Conservation (phyloP, 2,113 vertebrate species). For the Seriola dumerili region DNA sequence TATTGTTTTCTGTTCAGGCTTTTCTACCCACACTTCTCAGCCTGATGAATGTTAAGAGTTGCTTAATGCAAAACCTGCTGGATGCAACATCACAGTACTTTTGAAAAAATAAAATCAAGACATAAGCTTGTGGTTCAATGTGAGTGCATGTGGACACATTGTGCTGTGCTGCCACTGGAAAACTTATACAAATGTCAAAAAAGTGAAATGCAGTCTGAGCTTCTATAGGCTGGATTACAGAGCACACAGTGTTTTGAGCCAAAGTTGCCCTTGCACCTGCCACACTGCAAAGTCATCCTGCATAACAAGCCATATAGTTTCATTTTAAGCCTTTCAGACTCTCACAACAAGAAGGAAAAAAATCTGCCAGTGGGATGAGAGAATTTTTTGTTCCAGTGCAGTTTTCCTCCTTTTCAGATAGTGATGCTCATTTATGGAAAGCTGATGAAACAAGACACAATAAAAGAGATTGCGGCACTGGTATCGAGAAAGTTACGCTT, state of each 20-base stretch:
- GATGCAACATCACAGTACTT: too few species aligned
- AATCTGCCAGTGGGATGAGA: not conserved
- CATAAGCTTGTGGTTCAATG: not conserved
- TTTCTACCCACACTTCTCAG: not conserved
- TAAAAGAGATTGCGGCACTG: not conserved
- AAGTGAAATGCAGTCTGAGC: constrained; percentile 16
- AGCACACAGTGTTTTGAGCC: not conserved
- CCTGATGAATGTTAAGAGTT: not conserved
- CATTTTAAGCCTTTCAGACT: not conserved
- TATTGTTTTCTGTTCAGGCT: not conserved
- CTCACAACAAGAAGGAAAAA: not conserved
- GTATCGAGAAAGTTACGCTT: not conserved
- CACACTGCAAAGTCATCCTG: not conserved
- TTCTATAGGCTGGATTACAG: not conserved
- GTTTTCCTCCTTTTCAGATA: not conserved
- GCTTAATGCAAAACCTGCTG: not conserved
- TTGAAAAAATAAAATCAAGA: not conserved
- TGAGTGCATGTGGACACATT: not conserved
- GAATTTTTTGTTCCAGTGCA: not conserved
- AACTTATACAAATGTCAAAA: constrained; percentile 15
- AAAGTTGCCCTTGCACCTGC: not conserved
- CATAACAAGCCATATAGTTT: constrained; percentile 5
- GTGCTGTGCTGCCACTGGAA: not conserved
- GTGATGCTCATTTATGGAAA: constrained; percentile 3
- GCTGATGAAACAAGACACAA: not conserved